A percentile compares a stretch with the other conserved stretches of the same genome.
phyloP scores from a whole-genome alignment of 2,888 invertebrate species.

The Hirtodrosophila trivittata region DNA sequence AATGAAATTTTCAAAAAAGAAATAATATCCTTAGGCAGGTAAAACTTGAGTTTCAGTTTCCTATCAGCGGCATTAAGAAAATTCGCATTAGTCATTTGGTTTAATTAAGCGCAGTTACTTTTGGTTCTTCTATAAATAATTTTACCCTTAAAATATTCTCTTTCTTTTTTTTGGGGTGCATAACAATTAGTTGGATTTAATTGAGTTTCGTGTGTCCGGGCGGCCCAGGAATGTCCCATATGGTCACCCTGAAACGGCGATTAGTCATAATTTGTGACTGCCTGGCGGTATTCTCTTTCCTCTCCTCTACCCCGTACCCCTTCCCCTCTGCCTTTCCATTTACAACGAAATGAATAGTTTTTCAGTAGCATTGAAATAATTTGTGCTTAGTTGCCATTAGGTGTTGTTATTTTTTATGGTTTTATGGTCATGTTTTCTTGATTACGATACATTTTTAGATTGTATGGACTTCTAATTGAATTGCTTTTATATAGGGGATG shows the following conservation, averaged over 20 bases:
- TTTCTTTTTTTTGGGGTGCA: constrained; percentile 29
- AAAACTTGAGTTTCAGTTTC: constrained; percentile 19
- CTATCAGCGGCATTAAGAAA: neutral
- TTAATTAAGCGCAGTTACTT: constrained; percentile 51
- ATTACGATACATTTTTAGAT: constrained; percentile 11
- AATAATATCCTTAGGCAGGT: constrained; percentile 39
- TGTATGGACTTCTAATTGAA: constrained; percentile 41
- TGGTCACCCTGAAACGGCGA: constrained; percentile 46
- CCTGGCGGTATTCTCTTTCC: neutral
- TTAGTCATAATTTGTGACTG: constrained; percentile 59
- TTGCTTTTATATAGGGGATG: constrained; percentile 33
- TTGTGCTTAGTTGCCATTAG: constrained; percentile 27
- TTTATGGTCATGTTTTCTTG: constrained; percentile 44
- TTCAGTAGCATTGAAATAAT: constrained; percentile 36
- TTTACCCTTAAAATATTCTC: constrained; percentile 16
- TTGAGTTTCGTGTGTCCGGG: constrained; percentile 34
- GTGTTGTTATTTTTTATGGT: constrained; percentile 45
- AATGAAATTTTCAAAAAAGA: constrained; percentile 30
- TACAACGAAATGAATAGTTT: constrained; percentile 19
- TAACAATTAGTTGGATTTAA: constrained; percentile 49
- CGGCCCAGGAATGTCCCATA: constrained; percentile 51
- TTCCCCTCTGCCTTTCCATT: too few species aligned
- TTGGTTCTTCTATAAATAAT: constrained; percentile 13
- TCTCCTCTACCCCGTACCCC: neutral
- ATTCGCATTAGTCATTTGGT: constrained; percentile 57